Evolutionary conservation across 2,888 invertebrate species (phyloP).

Genomic region (Hartigia nigra): DNA sequence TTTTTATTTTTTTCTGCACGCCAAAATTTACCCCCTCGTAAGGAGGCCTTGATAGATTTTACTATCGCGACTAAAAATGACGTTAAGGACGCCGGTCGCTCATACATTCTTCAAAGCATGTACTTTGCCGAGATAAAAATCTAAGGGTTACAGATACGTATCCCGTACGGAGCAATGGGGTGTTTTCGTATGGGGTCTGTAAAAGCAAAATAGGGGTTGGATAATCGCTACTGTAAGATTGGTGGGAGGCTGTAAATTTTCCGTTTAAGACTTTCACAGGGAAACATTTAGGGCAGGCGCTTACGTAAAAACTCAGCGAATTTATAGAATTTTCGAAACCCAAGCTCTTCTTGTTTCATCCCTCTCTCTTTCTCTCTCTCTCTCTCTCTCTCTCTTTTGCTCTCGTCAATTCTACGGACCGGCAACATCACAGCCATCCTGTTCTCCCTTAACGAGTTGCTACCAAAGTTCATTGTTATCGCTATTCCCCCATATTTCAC

Average conservation of each 20-base stretch:
- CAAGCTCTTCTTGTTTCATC: background rate
- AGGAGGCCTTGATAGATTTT: background rate
- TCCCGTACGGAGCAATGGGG: background rate
- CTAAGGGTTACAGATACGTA: background rate
- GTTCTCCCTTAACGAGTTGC: background rate
- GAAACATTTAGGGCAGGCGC: background rate
- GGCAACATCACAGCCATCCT: background rate
- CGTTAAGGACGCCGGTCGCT: background rate
- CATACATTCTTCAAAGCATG: background rate
- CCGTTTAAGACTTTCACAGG: background rate
- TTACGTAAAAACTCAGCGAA: background rate
- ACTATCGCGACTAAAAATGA: background rate
- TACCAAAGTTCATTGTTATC: background rate
- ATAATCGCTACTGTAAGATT: background rate
- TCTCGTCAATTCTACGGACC: background rate
- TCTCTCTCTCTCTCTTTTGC: background rate
- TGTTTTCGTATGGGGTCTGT: background rate
- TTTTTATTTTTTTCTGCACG: background rate
- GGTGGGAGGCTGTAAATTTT: background rate
- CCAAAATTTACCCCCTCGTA: background rate
- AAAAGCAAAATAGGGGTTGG: background rate
- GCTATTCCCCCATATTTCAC: background rate
- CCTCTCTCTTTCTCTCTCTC: background rate
- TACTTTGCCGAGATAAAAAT: background rate
- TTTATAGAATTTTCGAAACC: background rate